Base-by-base conservation (phyloP, 2,113 vertebrate species). In the Electrona antarctica region DNA sequence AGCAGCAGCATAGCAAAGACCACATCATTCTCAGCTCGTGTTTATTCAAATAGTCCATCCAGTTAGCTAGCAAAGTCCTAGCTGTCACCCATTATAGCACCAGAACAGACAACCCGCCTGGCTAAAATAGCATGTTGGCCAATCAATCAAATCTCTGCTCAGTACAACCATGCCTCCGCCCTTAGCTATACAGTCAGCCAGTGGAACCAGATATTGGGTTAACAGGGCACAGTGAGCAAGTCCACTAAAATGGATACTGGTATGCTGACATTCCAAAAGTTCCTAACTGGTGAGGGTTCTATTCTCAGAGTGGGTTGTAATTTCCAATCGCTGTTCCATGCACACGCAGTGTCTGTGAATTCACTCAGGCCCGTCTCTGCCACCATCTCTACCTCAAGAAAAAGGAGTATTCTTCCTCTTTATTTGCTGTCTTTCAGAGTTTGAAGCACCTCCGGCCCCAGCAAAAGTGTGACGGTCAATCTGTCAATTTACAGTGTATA, bases 301-400 rank as follows among this genome's bases (percentile, higher is more conserved):
- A 15, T 57, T 57, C 55, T 57, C n/a, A 4, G 33, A 41, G 7
- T 57, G 55, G 55, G 8, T 57, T 14, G n/a, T 57, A 68, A n/a
- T 60, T 46, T 67, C 66, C 0, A 66, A 73, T 29, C 21, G 61
- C 1, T 76, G 80, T 81, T 78, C 28, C 48, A 66, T 61, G 75
- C 83, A 66, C 71, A 61, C 52, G 63, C 74, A 74, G 64, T 83
- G 14, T 85, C 29, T 76, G n/a, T 41, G 67, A 81, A 64, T 76
- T 72, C 11, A 69, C 74, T 76, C 52, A 3, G 33, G 33, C 33
- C 33, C 5, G 33, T 41, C 33, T 41, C 33, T 41, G 33, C 33
- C 33, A 41, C 33, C 33, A 41, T 4, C 33, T 41, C 33, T 6
- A 3, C 5, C 5, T 6, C 5, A 41, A 41, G 33, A 41, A 41